phyloP scores from a whole-genome alignment of 2,888 invertebrate genomes.

The Scaptomyza reducta region DNA sequence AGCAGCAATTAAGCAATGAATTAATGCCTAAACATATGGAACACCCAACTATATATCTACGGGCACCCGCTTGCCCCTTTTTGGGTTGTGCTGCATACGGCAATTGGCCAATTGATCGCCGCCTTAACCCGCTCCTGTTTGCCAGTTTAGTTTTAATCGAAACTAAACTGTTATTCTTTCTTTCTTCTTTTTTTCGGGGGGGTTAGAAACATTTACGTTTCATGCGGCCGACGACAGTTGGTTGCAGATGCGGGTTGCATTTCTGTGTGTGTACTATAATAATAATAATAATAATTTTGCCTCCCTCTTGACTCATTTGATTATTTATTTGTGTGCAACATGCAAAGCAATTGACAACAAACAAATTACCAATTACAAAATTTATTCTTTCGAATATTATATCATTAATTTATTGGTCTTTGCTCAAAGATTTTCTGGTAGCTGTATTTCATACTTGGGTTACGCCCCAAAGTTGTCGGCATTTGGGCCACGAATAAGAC shows the following conservation, averaged over 20 bases:
- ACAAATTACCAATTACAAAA: constrained; percentile 83
- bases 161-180: constrained; percentile 9
- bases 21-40: constrained; percentile 67
- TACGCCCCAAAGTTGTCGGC: constrained; percentile 52
- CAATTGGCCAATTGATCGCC: constrained; percentile 53
- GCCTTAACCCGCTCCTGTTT: constrained; percentile 66
- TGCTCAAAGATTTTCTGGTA: constrained; percentile 8
- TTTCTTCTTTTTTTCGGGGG: too few relatives aligned
- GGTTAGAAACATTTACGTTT: constrained; percentile 34
- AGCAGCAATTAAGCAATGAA: constrained; percentile 74
- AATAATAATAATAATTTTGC: not conserved
- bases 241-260: constrained; percentile 60
- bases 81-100: not conserved
- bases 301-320: constrained; percentile 53
- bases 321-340: constrained; percentile 83
- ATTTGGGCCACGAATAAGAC: constrained; percentile 28
- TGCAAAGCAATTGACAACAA: constrained; percentile 82
- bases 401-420: too few relatives aligned
- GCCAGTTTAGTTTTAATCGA: constrained; percentile 38
- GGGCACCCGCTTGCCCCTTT: constrained; percentile 62
- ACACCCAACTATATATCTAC: constrained; percentile 48
- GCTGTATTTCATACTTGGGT: constrained; percentile 13
- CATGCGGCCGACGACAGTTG: constrained; percentile 53
- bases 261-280: too few relatives aligned
- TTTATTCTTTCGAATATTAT: constrained; percentile 39